Percentiles rank a stretch among this genome's conserved stretches.
These are phyloP conservation scores for Harlomillsia oculata DNA, from an alignment of 1,140 invertebrate species.

Conservation along the genomic window DNA sequence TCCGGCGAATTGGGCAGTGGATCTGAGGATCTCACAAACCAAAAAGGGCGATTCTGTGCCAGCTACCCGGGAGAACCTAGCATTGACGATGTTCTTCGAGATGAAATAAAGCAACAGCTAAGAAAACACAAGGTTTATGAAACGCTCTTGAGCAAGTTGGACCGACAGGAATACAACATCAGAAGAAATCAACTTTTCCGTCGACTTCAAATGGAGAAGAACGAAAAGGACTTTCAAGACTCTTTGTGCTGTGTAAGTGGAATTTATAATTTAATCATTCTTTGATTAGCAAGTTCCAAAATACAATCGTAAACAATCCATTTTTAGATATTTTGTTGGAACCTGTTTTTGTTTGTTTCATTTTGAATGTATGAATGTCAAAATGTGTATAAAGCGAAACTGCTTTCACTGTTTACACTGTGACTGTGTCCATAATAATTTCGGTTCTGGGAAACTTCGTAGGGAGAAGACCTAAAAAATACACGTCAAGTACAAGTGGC, in stretches of 20 bases:
- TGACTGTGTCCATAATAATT: background rate
- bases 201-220: conserved; percentile 26
- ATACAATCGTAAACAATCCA: too few species aligned
- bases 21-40: background rate
- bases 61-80: background rate
- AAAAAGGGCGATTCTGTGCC: background rate
- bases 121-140: conserved; percentile 10
- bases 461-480: conserved; percentile 26
- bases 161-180: conserved; percentile 15
- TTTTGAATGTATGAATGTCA: background rate
- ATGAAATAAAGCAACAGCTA: conserved; percentile 15
- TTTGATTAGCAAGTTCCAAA: too few species aligned
- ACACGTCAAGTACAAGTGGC: conserved; percentile 13
- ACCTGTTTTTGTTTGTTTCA: too few species aligned
- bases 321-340: too few species aligned
- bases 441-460: background rate
- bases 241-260: conserved; percentile 27
- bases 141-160: conserved; percentile 13
- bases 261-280: too few species aligned
- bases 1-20: background rate
- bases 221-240: conserved; percentile 27
- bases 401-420: background rate
- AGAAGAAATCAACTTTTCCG: conserved; percentile 24
- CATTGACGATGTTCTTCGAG: background rate
- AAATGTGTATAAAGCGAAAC: background rate